Conservation (phyloP, 2,888 invertebrate genomes). For the Parnassius smintheus region DNA sequence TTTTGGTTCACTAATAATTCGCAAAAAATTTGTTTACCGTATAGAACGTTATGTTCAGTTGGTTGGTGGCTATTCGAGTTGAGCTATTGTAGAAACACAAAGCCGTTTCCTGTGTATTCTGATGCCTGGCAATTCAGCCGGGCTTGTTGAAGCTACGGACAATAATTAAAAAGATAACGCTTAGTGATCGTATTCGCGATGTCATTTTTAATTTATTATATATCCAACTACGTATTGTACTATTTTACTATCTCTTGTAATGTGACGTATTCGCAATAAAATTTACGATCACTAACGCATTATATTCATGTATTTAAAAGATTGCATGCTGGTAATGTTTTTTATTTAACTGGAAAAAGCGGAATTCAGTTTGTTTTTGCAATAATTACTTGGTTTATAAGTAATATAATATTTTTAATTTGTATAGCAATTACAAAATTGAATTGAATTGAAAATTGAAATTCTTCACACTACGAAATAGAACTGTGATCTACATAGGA, state of each 20-base stretch:
- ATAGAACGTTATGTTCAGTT: conserved; percentile 3
- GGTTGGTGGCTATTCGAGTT: conserved; percentile 13
- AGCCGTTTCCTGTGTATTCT: conserved; percentile 32
- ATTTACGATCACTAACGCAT: neutral
- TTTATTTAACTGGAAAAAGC: too few species aligned
- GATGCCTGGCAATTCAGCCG: conserved; percentile 22
- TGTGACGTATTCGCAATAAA: conserved; percentile 9
- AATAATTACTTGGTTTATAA: too few species aligned
- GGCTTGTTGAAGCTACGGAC: conserved; percentile 11
- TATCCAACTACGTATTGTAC: conserved; percentile 12
- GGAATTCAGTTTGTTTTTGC: too few species aligned
- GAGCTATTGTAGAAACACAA: conserved; percentile 24
- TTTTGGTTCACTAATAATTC: too few species aligned
- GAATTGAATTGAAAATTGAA: too few species aligned
- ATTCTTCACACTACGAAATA: too few species aligned
- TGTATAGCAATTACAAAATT: too few species aligned
- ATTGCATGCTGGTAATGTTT: too few species aligned
- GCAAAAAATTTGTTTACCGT: too few species aligned
- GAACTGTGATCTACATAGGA: too few species aligned
- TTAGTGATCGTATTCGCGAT: conserved; percentile 15
- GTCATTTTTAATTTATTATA: conserved; percentile 9
- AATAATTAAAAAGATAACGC: conserved; percentile 27
- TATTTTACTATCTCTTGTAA: conserved; percentile 13
- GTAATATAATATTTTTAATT: too few species aligned
- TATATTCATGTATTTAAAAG: neutral